Evolutionary conservation across 1,140 invertebrate species (phyloP).

Genomic region (Aphaenogaster ashmeadi): DNA sequence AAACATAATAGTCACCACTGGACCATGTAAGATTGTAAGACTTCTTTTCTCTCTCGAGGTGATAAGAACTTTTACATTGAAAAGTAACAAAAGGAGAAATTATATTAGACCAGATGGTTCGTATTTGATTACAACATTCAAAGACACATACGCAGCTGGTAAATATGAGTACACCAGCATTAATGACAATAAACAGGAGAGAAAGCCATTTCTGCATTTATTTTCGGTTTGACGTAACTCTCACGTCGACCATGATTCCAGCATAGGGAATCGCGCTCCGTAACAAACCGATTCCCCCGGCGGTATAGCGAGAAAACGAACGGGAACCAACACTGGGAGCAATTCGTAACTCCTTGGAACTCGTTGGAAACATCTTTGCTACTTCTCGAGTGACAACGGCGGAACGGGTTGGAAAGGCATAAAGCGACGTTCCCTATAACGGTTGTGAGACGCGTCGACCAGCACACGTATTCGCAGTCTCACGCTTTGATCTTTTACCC

Average conservation of each 20-base stretch:
- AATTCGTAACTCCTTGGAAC: constrained; percentile 75
- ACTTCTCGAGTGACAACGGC: constrained; percentile 70
- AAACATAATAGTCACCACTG: background rate
- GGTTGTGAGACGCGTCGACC: constrained; percentile 25
- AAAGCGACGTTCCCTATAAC: constrained; percentile 45
- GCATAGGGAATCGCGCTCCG: constrained; percentile 59
- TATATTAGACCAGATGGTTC: background rate
- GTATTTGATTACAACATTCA: too few relatives aligned
- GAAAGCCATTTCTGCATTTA: background rate
- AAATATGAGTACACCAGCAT: background rate
- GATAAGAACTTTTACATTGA: background rate
- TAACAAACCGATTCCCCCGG: constrained; percentile 70
- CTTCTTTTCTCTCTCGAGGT: background rate
- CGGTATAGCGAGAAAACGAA: constrained; percentile 57
- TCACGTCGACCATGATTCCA: constrained; percentile 12
- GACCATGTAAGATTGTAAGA: too few relatives aligned
- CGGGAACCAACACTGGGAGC: constrained; percentile 59
- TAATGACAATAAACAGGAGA: background rate
- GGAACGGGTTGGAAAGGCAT: constrained; percentile 54
- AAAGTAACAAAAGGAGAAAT: background rate
- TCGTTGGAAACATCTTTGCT: constrained; percentile 76
- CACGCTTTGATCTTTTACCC: constrained; percentile 73
- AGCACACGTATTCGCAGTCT: background rate
- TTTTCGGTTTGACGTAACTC: background rate
- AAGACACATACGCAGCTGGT: background rate